Conservation (phyloP, 2,113 vertebrate species). For the Marmota monax region DNA sequence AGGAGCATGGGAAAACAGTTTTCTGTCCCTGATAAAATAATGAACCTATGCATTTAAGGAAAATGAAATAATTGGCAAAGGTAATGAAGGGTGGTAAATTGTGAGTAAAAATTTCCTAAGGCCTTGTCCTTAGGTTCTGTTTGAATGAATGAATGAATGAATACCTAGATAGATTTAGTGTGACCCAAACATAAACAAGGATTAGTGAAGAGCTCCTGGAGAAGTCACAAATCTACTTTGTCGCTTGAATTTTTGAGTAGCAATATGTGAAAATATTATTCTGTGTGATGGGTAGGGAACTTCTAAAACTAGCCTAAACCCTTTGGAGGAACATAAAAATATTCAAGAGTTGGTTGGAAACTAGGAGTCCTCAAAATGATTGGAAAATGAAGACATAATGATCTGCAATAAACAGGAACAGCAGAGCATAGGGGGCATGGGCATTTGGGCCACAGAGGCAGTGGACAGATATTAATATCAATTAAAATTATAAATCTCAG, state of each 20-base stretch:
- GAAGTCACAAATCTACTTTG: neutral
- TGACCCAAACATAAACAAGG: neutral
- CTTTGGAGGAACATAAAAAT: conserved; percentile 37
- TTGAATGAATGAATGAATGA: neutral
- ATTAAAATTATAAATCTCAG: neutral
- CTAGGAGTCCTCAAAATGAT: neutral
- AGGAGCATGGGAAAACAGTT: neutral
- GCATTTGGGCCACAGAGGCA: neutral
- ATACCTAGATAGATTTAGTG: neutral
- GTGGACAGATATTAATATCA: neutral
- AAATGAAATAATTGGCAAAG: conserved; percentile 33
- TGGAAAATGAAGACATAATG: neutral
- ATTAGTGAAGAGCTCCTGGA: neutral
- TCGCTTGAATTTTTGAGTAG: neutral
- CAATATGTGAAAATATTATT: neutral
- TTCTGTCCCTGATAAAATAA: neutral
- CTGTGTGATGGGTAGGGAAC: neutral
- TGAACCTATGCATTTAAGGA: neutral
- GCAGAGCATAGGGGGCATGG: neutral
- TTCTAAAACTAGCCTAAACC: neutral
- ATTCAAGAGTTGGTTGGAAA: neutral
- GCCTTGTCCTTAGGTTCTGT: neutral
- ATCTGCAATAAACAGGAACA: neutral
- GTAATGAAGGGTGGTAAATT: neutral
- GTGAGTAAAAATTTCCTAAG: neutral